These are phyloP conservation scores for Leptinotarsa lineolata DNA, from an alignment of 1,140 invertebrate genomes.

Conservation along the genomic window DNA sequence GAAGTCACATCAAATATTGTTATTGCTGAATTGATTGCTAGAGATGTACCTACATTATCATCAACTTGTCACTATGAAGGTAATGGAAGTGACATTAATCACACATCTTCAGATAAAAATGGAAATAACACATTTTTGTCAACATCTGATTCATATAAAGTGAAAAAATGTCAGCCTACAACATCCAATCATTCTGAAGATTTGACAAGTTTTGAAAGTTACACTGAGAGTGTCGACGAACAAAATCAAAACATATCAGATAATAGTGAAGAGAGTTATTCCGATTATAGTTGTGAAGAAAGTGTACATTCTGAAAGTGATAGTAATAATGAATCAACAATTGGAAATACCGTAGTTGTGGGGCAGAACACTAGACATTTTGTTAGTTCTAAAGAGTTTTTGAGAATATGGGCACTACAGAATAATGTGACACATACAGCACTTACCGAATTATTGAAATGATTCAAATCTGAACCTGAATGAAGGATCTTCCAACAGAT, in stretches of 20 bases:
- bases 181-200: too few species aligned
- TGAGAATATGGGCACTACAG: background rate
- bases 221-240: conserved; percentile 3
- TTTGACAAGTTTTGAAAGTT: too few species aligned
- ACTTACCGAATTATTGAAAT: conserved; percentile 9
- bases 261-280: conserved; percentile 13
- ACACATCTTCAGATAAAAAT: too few species aligned
- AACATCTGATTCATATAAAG: too few species aligned
- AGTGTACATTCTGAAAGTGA: background rate
- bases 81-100: too few species aligned
- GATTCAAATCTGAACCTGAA: background rate
- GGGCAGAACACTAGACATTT: background rate
- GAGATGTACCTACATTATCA: too few species aligned
- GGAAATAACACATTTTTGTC: too few species aligned
- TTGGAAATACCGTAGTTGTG: background rate
- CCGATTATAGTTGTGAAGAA: background rate
- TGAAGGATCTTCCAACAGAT: conserved; percentile 8
- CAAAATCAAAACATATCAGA: background rate
- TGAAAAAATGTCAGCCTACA: too few species aligned
- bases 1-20: too few species aligned
- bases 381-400: background rate
- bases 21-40: too few species aligned
- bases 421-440: conserved; percentile 20
- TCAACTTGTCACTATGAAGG: too few species aligned
- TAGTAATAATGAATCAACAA: background rate